These are phyloP conservation scores for Arrhopalites spinosus DNA, from an alignment of 2,888 invertebrate species.

Conservation along the genomic window DNA sequence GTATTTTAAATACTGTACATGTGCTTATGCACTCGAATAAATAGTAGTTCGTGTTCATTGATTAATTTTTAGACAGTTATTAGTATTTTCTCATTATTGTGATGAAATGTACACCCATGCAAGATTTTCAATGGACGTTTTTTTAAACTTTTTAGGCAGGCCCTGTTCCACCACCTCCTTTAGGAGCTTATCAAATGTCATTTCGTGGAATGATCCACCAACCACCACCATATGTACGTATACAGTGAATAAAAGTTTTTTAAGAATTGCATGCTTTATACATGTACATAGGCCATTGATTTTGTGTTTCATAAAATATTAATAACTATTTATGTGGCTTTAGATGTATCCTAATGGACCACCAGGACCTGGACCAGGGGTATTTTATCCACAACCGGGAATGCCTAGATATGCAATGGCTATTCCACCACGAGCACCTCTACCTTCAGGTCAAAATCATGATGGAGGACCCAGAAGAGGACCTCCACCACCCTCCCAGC, in stretches of 20 bases:
- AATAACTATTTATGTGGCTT: too few species aligned
- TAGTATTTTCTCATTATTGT: too few species aligned
- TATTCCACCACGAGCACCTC: slow-evolving; percentile 52
- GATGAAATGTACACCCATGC: too few species aligned
- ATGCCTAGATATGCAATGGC: slow-evolving; percentile 53
- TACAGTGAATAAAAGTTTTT: too few species aligned
- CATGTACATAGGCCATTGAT: too few species aligned
- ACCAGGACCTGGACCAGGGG: slow-evolving; percentile 41
- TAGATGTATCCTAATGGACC: slow-evolving; percentile 35
- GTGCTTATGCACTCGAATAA: too few species aligned
- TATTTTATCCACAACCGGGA: slow-evolving; percentile 47
- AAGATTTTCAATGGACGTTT: too few species aligned
- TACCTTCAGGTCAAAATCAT: slow-evolving; percentile 26
- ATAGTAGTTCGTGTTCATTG: too few species aligned
- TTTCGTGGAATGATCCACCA: slow-evolving; percentile 49
- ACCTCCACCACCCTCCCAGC: slow-evolving; percentile 36
- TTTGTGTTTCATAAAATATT: too few species aligned
- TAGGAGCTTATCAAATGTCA: slow-evolving; percentile 52
- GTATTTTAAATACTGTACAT: too few species aligned
- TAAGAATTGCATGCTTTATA: too few species aligned
- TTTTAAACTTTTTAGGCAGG: slow-evolving; percentile 46
- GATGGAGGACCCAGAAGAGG: slow-evolving; percentile 34
- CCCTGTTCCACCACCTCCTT: slow-evolving; percentile 50
- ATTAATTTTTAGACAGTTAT: too few species aligned
- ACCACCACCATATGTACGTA: slow-evolving; percentile 46